A percentile compares a stretch with the other conserved stretches of the same genome.
These are phyloP conservation scores for Oedothorax gibbosus DNA, from an alignment of 1,140 invertebrate genomes.

Conservation along the genomic window DNA sequence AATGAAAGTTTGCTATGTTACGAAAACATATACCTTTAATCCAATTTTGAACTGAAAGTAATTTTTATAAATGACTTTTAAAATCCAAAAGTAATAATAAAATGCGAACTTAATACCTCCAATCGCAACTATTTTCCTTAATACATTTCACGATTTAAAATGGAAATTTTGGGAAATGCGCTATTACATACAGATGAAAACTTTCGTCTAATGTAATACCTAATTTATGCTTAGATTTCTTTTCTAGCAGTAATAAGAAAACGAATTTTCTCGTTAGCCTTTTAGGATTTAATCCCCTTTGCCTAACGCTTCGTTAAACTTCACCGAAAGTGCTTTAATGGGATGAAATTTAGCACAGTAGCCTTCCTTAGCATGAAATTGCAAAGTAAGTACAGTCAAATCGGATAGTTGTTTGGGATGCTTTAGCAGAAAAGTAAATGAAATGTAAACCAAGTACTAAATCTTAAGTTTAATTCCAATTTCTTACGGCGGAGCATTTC, in stretches of 20 bases:
- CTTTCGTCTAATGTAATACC: background rate
- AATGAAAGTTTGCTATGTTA: too few species aligned
- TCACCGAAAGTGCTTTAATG: slow-evolving; percentile 36
- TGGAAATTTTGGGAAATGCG: background rate
- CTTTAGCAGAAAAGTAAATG: slow-evolving; percentile 12
- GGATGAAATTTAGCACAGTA: slow-evolving; percentile 15
- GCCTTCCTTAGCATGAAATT: slow-evolving; percentile 33
- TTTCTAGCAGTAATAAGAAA: slow-evolving; percentile 4
- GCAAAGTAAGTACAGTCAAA: slow-evolving; percentile 35
- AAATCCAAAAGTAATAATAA: background rate
- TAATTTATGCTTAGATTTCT: slow-evolving; percentile 15
- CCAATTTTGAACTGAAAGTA: background rate
- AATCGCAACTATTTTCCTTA: background rate
- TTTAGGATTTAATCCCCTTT: slow-evolving; percentile 26
- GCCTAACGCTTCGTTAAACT: slow-evolving; percentile 48
- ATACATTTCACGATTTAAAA: background rate
- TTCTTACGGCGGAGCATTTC: too few species aligned
- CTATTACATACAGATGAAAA: background rate
- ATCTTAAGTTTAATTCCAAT: too few species aligned
- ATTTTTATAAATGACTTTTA: background rate
- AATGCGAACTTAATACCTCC: background rate
- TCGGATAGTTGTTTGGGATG: slow-evolving; percentile 1
- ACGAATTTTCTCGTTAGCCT: slow-evolving; percentile 33
- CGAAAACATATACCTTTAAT: too few species aligned
- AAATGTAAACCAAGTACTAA: too few species aligned